Evolutionary conservation across 2,797 vertebrate genomes (phyloP), one percentile per base, ranked within the genome.

Genomic region (Heliangelus exortis): DNA sequence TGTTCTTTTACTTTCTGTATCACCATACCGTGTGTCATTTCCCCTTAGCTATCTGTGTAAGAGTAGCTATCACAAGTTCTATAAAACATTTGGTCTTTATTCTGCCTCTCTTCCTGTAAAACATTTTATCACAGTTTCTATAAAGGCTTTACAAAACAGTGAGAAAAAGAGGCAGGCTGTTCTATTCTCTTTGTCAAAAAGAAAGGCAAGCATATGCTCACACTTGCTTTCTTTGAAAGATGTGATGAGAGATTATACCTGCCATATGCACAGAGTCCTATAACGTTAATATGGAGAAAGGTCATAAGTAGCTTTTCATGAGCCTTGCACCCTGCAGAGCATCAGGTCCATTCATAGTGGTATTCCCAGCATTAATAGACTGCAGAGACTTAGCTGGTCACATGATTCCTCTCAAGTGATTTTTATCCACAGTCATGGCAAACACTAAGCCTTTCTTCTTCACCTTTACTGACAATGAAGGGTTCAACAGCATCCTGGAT

Each of bases 21-120:
- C 41, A 26, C 43, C 54, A 19, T 58, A 29, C 4, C 50, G 67
- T 3, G 51, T 83, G 51, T 33, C n/a, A 73, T 91, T 88, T 83
- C 28, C 61, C 67, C 57, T 62, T 68, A 67, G n/a, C 67, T 88
- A 75, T 79, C 81, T 74, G 25, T 61, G 55, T 33, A 45, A 93
- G 34, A 85, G 84, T 43, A 72, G 73, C 80, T 89, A 55, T 78
- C 3, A 3, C 50, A 68, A 34, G 43, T 71, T 84, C 85, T 91
- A 8, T 66, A 20, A 86, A 94, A 66, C 5, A 0, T 90, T 84
- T 80, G 57, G n/a, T 79, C 73, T 95, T 95, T 91, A 87, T 90
- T 90, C 87, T 93, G 34, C 51, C 21, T 82, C 67, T 94, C 20
- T 79, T 94, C 45, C 59, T 88, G 43, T 45, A 86, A 87, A 93